A percentile compares a stretch with the other conserved stretches of the same genome.
Conservation (phyloP, 2,797 vertebrate genomes). For the Siniperca undulata region DNA sequence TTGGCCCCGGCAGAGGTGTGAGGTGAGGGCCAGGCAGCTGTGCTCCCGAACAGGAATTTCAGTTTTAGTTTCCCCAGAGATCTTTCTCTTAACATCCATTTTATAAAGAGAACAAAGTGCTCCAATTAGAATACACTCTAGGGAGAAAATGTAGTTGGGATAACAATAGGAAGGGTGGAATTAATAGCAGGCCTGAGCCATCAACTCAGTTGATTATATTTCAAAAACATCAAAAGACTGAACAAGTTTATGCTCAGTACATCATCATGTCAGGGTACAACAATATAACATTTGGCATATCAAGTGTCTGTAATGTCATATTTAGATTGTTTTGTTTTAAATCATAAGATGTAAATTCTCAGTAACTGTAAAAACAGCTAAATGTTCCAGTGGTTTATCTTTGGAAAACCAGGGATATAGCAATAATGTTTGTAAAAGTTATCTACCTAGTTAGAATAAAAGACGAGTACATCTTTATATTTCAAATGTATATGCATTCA, state of each 20-base stretch:
- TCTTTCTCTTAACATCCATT: conserved; percentile 67
- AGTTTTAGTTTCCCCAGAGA: conserved; percentile 65
- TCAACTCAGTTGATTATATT: conserved; percentile 16
- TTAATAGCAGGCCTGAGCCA: conserved; percentile 22
- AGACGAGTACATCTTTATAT: not conserved
- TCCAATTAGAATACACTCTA: conserved; percentile 76
- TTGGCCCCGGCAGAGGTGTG: conserved; percentile 61
- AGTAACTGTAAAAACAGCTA: not conserved
- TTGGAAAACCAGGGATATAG: not conserved
- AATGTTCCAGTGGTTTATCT: not conserved
- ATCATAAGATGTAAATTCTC: not conserved
- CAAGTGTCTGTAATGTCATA: not conserved
- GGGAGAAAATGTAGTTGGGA: conserved; percentile 54
- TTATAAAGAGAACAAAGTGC: conserved; percentile 73
- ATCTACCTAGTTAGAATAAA: not conserved
- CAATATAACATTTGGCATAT: not conserved
- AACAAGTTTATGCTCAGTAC: conserved; percentile 12
- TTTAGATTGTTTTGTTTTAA: not conserved
- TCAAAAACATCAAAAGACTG: not conserved
- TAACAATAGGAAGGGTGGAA: conserved; percentile 53
- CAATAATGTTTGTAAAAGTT: not conserved
- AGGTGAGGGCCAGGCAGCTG: conserved; percentile 55
- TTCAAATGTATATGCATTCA: not conserved
- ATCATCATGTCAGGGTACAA: conserved; percentile 1
- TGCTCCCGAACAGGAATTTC: conserved; percentile 58